These are phyloP conservation scores for Thelaira solivaga DNA, from an alignment of 2,888 invertebrate genomes.

Conservation along the genomic window DNA sequence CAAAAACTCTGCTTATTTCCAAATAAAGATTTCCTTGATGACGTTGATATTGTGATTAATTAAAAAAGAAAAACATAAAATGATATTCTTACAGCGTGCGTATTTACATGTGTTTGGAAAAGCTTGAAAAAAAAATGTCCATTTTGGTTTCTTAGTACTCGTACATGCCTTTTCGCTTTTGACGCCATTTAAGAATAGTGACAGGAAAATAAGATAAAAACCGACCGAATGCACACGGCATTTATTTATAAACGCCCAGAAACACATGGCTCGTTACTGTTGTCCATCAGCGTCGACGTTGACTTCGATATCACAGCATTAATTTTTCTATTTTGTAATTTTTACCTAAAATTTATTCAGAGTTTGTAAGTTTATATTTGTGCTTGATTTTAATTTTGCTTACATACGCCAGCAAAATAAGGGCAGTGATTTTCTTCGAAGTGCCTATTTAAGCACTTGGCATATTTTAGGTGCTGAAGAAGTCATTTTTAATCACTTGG, in stretches of 20 bases:
- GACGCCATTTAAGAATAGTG: slow-evolving; percentile 42
- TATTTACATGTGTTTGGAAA: neutral
- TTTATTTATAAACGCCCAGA: slow-evolving; percentile 28
- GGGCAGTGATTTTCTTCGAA: no score
- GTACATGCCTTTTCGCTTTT: slow-evolving; percentile 2
- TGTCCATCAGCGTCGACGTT: slow-evolving; percentile 3
- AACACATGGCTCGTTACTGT: slow-evolving; percentile 23
- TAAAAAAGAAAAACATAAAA: slow-evolving; percentile 21
- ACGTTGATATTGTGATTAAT: no score
- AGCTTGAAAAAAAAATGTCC: neutral
- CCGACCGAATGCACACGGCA: slow-evolving; percentile 3
- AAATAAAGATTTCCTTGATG: slow-evolving; percentile 55
- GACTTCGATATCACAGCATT: neutral
- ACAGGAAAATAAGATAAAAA: slow-evolving; percentile 25
- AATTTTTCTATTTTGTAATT: neutral
- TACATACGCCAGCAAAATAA: no score
- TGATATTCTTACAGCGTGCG: neutral
- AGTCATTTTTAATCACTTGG: no score
- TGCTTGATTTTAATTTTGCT: no score
- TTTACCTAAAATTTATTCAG: slow-evolving; percentile 9
- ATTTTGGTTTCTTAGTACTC: no score
- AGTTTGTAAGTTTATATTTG: neutral
- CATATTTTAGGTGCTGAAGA: no score
- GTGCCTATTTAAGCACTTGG: no score
- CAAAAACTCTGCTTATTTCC: slow-evolving; percentile 49